Base-by-base conservation (phyloP, 92 coral and sea anemone genomes). In the Parazoanthus darwini region DNA sequence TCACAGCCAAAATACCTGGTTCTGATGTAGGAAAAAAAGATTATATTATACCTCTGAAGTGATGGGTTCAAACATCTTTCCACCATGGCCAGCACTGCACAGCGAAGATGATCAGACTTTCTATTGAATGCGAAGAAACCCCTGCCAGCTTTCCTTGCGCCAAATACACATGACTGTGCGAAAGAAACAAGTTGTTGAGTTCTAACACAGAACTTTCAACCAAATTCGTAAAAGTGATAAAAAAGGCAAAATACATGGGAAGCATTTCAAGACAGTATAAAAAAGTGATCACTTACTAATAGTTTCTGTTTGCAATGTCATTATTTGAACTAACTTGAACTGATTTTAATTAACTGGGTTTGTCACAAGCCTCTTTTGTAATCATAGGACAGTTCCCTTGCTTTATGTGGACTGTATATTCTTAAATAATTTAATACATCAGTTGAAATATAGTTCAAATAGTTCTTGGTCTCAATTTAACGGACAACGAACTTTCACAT, bases 71-170 rank as follows among this genome's bases (percentile, higher is more conserved):
- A 85, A 88, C 95, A 95, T 82, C 94, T 93, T 78, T 97, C 99
- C 35, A 95, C 99, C 99, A 97, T 97, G 4, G 99, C 94, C 73
- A 95, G 88, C 74, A 97, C 93, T 44, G 99, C 98, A 90, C 98
- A 95, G 22, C 98, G 91, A 37, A 97, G 91, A 86, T 93, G 98
- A 90, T 97, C 99, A 35, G 94, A 93, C 84, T 91, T 95, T 80
- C 99, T 91, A 88, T 92, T 97, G 90, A 97, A 97, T 38, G 94
- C 92, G 46, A 88, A 70, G 73, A 90, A 90, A 6, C 98, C 98
- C 79, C 92, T 94, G 37, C 99, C 99, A 29, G 93, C 98, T 81
- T 93, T 92, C 78, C 97, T 93, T 33, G 94, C 96, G 23, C 98
- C 98, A 94, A 97, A 97, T 74, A 82, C 92, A 93, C 99, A 97